phyloP scores from a whole-genome alignment of 2,113 vertebrate species.

The Nothobranchius kuhntae region DNA sequence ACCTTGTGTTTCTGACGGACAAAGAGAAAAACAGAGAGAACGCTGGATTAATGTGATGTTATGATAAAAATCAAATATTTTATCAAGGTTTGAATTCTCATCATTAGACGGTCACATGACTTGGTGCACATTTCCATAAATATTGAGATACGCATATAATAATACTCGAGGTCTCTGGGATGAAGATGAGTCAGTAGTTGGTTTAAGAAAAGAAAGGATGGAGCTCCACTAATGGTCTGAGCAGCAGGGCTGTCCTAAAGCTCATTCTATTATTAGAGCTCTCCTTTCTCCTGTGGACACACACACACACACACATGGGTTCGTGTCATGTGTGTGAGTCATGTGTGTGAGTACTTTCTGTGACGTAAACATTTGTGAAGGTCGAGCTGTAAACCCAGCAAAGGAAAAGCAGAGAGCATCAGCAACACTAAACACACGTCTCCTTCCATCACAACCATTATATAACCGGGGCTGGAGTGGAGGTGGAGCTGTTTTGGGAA shows the following conservation, averaged over 20 bases:
- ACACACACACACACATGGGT: background rate
- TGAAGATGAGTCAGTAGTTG: background rate
- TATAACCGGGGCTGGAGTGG: conserved; percentile 12
- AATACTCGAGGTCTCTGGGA: background rate
- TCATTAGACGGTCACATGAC: too few relatives aligned
- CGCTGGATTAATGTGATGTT: background rate
- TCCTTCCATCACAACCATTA: background rate
- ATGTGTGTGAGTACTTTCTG: background rate
- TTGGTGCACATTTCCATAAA: too few relatives aligned
- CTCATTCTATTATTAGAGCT: conserved; percentile 33
- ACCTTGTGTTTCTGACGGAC: conserved; percentile 91
- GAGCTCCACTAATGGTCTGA: background rate
- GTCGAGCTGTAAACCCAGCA: background rate
- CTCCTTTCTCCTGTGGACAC: conserved; percentile 11
- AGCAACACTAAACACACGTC: background rate
- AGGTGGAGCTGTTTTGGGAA: conserved; percentile 40
- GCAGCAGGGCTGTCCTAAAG: conserved; percentile 6
- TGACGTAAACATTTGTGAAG: background rate
- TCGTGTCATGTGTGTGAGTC: background rate
- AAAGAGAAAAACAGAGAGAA: background rate
- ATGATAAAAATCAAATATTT: too few relatives aligned
- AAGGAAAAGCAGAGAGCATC: background rate
- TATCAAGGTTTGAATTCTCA: too few relatives aligned
- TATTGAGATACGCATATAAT: too few relatives aligned
- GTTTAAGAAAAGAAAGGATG: background rate